A percentile compares a stretch with the other conserved stretches of the same genome.
These are phyloP conservation scores for Andrena fulva DNA, from an alignment of 2,888 invertebrate genomes.

Conservation along the genomic window DNA sequence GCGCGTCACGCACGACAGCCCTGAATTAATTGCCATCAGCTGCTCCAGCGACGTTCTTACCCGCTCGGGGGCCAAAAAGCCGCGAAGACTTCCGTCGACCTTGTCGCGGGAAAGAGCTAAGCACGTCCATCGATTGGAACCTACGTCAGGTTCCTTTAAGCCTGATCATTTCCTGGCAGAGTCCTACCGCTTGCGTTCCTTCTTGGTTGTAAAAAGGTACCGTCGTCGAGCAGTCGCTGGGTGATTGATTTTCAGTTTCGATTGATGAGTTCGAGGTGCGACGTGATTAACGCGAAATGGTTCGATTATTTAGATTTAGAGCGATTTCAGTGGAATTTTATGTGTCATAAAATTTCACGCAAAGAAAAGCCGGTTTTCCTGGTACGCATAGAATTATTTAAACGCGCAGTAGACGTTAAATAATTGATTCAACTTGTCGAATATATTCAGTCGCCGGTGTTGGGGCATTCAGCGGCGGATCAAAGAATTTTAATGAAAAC, in stretches of 20 bases:
- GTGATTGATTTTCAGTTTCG: slow-evolving; percentile 30
- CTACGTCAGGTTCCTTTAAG: slow-evolving; percentile 48
- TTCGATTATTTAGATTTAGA: no score
- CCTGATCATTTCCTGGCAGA: slow-evolving; percentile 37
- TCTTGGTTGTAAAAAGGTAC: slow-evolving; percentile 19
- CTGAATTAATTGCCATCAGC: slow-evolving; percentile 72
- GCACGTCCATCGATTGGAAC: slow-evolving; percentile 67
- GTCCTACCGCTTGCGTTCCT: slow-evolving; percentile 40
- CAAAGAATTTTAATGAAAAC: not conserved
- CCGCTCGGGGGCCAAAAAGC: slow-evolving; percentile 51
- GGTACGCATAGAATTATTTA: not conserved
- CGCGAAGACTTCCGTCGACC: slow-evolving; percentile 55
- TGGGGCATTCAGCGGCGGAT: not conserved
- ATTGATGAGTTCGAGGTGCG: not conserved
- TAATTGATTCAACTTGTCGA: not conserved
- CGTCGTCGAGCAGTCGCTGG: not conserved
- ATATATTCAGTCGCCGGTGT: not conserved
- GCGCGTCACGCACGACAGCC: slow-evolving; percentile 58
- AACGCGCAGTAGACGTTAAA: not conserved
- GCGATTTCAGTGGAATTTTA: no score
- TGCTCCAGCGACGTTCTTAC: slow-evolving; percentile 50
- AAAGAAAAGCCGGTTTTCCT: not conserved
- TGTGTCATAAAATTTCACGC: no score
- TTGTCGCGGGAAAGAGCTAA: slow-evolving; percentile 64
- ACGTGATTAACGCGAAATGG: not conserved